Conservation (phyloP, 2,888 invertebrate species). For the Eulithis prunata region DNA sequence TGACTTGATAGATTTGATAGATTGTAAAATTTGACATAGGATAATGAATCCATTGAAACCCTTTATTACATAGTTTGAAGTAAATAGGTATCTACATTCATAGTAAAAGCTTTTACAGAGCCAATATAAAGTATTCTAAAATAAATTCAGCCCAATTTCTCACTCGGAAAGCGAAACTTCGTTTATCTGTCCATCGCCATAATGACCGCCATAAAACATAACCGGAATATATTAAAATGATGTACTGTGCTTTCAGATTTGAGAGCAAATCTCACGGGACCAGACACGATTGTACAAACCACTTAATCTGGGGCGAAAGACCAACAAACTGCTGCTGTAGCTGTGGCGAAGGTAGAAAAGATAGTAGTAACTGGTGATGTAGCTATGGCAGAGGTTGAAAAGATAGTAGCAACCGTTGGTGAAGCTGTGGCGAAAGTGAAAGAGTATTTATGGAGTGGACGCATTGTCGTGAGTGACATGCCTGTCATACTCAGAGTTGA, state of each 20-base stretch:
- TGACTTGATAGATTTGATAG: too few relatives aligned
- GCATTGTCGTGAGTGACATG: conserved; percentile 40
- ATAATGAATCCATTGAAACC: background rate
- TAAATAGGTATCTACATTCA: background rate
- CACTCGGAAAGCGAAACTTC: conserved; percentile 34
- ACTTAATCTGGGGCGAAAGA: conserved; percentile 11
- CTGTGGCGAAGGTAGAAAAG: conserved; percentile 11
- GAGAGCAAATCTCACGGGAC: conserved; percentile 49
- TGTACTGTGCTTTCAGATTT: conserved; percentile 47
- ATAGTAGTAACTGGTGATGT: conserved; percentile 3
- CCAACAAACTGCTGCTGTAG: conserved; percentile 5
- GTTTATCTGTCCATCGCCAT: conserved; percentile 47
- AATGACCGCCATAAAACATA: conserved; percentile 55
- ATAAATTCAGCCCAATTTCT: conserved; percentile 32
- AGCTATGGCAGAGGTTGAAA: conserved; percentile 42
- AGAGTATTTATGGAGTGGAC: conserved; percentile 42
- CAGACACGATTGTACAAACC: conserved; percentile 58
- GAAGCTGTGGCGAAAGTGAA: conserved; percentile 38
- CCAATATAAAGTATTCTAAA: conserved; percentile 16
- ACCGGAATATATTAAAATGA: conserved; percentile 56
- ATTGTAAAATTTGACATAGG: too few relatives aligned
- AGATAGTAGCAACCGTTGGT: conserved; percentile 17
- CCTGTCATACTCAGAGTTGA: conserved; percentile 38
- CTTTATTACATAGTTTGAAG: background rate
- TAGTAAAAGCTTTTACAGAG: background rate